Base-by-base conservation (phyloP, 2,888 invertebrate genomes). In the Caenorhabditis becei region DNA sequence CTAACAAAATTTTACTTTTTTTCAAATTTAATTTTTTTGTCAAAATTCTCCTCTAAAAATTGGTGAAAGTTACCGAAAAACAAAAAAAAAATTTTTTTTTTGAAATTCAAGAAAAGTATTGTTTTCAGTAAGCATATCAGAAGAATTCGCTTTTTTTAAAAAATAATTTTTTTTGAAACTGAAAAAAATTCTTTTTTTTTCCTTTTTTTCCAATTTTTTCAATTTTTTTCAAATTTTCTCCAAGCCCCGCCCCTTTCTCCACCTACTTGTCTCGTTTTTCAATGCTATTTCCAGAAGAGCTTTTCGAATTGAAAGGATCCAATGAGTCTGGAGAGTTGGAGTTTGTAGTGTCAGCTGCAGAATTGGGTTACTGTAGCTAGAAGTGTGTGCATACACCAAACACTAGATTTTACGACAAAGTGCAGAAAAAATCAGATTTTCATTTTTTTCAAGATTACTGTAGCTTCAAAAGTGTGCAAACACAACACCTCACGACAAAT, bases 281-380 rank as follows among this genome's bases (percentile, higher is more conserved):
- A 23, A 72, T 72, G n/a, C 72, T 72, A 14, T 72, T 72, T 28
- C 63, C 72, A 1, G 72, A 63, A 24, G 72, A 72, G 14, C 37
- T 62, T 2, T 32, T 54, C 1, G 71, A 71, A 20, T 51, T 54
- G 18, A n/a, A n/a, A n/a, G n/a, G n/a, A n/a, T 18, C 41, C n/a
- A 44, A 28, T 16, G 16, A n/a, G n/a, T n/a, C n/a, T n/a, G n/a
- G n/a, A n/a, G n/a, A n/a, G n/a, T n/a, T n/a, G n/a, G n/a, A n/a
- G n/a, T n/a, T 18, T 44, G n/a, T 41, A 18, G 62, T 54, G 26
- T 26, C 67, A 14, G 41, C 35, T 1, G 49, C 18, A 1, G 67
- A 67, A 10, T 32, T 32, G 32, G 32, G 10, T 32, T 7, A 32
- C 10, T 32, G 32, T 4, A 7, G 4, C 32, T 32, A 10, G 10